These are phyloP conservation scores for Brachionus koreanus DNA, from an alignment of 1,140 invertebrate genomes.

Conservation along the genomic window DNA sequence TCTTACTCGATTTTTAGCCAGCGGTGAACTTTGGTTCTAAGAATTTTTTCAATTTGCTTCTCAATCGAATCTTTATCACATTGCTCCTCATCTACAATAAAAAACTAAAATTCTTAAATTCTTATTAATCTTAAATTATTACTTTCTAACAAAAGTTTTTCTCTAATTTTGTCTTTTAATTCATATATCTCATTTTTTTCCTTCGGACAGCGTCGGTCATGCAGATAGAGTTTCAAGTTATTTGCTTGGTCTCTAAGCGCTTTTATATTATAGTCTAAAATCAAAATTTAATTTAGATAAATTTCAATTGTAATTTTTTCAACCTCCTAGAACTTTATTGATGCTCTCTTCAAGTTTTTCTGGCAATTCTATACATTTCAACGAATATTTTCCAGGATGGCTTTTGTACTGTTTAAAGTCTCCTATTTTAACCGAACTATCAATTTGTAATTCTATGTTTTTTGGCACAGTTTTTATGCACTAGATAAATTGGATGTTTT, in stretches of 20 bases:
- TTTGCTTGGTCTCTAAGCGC: not conserved
- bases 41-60: conserved; percentile 16
- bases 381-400: conserved; percentile 24
- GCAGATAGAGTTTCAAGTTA: not conserved
- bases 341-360: not conserved
- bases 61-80: not conserved
- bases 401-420: conserved; percentile 6
- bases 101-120: not conserved
- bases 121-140: not conserved
- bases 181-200: conserved; percentile 33
- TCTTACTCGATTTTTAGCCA: conserved; percentile 35
- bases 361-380: conserved; percentile 7
- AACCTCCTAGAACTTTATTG: conserved; percentile 8
- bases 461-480: conserved; percentile 28
- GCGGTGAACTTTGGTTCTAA: conserved; percentile 16
- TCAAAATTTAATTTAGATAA: not conserved
- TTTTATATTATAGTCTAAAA: not conserved
- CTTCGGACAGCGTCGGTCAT: not conserved
- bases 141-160: not conserved
- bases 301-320: not conserved
- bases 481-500: not conserved
- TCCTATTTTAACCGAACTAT: not conserved
- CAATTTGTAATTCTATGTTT: not conserved
- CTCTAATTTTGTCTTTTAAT: not conserved
- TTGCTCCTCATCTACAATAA: not conserved